phyloP scores from a whole-genome alignment of 2,888 invertebrate species.

The Torymus auratus region DNA sequence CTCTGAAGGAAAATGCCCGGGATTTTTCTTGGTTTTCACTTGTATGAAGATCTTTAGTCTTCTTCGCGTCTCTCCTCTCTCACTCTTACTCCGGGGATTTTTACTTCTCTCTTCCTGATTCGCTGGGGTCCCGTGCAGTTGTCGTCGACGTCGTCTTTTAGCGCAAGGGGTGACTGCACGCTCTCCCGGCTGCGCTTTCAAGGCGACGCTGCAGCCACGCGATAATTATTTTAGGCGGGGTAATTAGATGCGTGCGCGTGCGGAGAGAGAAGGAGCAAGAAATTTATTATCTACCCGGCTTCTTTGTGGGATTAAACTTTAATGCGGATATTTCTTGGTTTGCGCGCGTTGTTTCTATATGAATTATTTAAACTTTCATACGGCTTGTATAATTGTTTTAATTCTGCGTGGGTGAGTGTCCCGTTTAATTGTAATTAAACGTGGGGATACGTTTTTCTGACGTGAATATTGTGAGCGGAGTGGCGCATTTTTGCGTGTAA shows the following conservation, averaged over 20 bases:
- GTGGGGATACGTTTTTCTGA: too few relatives aligned
- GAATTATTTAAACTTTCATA: too few relatives aligned
- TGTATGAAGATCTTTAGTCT: slow-evolving; percentile 29
- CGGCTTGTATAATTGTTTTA: too few relatives aligned
- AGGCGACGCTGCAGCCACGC: not conserved
- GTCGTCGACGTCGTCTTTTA: too few relatives aligned
- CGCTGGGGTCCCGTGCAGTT: too few relatives aligned
- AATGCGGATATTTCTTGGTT: not conserved
- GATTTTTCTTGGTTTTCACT: slow-evolving; percentile 52
- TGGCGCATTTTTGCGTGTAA: too few relatives aligned
- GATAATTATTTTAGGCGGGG: slow-evolving; percentile 51
- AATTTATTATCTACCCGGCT: slow-evolving; percentile 10
- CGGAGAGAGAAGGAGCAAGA: not conserved
- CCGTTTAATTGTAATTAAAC: too few relatives aligned
- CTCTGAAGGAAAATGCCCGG: slow-evolving; percentile 48
- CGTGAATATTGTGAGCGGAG: too few relatives aligned
- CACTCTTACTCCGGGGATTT: not conserved
- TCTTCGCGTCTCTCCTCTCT: not conserved
- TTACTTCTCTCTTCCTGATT: not conserved
- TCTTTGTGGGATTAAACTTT: not conserved
- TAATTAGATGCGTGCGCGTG: slow-evolving; percentile 32
- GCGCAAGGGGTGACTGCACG: too few relatives aligned
- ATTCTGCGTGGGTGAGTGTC: too few relatives aligned
- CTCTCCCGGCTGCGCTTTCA: too few relatives aligned
- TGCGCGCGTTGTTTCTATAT: too few relatives aligned